Conservation (phyloP, 2,113 vertebrate genomes). For the Pogona vitticeps region DNA sequence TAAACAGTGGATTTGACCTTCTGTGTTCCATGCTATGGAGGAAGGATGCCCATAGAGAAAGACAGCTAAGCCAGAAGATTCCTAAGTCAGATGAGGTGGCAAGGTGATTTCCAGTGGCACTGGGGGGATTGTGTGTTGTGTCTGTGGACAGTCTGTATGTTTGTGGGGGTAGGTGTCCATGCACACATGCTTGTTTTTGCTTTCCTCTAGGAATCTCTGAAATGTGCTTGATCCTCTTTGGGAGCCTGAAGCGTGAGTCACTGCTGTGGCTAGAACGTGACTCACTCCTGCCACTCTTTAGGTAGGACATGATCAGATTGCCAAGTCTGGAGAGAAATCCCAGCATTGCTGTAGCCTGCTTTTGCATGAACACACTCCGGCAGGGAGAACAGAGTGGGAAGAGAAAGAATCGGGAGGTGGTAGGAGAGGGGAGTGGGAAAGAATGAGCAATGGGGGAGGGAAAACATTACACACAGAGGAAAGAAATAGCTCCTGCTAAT, state of each 20-base stretch:
- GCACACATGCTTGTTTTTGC: not conserved
- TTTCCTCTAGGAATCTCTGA: slow-evolving; percentile 21
- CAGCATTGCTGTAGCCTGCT: not conserved
- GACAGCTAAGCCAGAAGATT: not conserved
- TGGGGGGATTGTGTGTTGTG: not conserved
- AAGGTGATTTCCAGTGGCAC: not conserved
- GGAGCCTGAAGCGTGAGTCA: slow-evolving; percentile 24
- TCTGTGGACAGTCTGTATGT: not conserved
- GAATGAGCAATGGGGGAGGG: slow-evolving; percentile 25
- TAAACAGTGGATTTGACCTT: not conserved
- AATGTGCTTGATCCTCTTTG: slow-evolving; percentile 3
- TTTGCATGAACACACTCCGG: not conserved
- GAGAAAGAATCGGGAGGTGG: not conserved
- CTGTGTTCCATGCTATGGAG: not conserved
- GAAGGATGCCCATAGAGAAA: not conserved
- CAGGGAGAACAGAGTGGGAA: slow-evolving; percentile 1
- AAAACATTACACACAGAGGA: slow-evolving; percentile 29
- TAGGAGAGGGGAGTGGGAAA: not conserved
- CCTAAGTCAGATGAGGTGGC: not conserved
- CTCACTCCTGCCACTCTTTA: slow-evolving; percentile 31
- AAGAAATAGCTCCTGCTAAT: not conserved
- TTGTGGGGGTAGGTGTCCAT: not conserved
- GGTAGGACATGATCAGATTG: slow-evolving; percentile 24
- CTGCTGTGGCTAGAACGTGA: slow-evolving; percentile 21
- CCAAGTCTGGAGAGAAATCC: slow-evolving; percentile 27